Conservation (phyloP, 2,888 invertebrate species). For the Vesta saturnalis region DNA sequence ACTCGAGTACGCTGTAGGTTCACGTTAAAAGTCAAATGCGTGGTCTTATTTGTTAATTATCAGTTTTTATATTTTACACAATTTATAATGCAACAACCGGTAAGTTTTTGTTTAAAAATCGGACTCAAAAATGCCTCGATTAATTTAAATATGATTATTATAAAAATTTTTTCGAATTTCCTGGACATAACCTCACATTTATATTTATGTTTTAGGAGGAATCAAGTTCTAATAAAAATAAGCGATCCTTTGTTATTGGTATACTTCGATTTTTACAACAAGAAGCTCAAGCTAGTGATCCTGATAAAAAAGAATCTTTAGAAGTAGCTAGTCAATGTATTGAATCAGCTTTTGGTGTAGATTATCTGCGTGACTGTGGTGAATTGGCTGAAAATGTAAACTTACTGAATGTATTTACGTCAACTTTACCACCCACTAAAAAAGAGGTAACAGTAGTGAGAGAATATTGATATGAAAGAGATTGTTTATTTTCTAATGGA, state of each 20-base stretch:
- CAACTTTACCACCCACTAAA: neutral
- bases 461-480: too few species aligned
- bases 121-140: too few species aligned
- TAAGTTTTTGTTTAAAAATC: too few species aligned
- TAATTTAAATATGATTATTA: too few species aligned
- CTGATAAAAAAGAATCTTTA: slow-evolving; percentile 73
- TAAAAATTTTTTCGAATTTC: too few species aligned
- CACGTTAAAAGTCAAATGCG: too few species aligned
- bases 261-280: slow-evolving; percentile 55
- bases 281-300: slow-evolving; percentile 50
- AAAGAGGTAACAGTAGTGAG: slow-evolving; percentile 2
- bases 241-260: slow-evolving; percentile 37
- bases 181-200: neutral
- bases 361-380: slow-evolving; percentile 37
- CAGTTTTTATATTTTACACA: too few species aligned
- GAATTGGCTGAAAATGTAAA: slow-evolving; percentile 22
- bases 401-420: slow-evolving; percentile 31
- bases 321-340: slow-evolving; percentile 96
- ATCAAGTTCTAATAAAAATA: slow-evolving; percentile 2
- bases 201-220: neutral
- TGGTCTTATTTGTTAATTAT: too few species aligned
- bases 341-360: slow-evolving; percentile 87
- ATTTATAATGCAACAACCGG: too few species aligned
- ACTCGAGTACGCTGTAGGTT: too few species aligned
- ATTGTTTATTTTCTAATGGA: too few species aligned